Conservation (phyloP, 2,797 vertebrate genomes). For the Lycodopsis pacificus region DNA sequence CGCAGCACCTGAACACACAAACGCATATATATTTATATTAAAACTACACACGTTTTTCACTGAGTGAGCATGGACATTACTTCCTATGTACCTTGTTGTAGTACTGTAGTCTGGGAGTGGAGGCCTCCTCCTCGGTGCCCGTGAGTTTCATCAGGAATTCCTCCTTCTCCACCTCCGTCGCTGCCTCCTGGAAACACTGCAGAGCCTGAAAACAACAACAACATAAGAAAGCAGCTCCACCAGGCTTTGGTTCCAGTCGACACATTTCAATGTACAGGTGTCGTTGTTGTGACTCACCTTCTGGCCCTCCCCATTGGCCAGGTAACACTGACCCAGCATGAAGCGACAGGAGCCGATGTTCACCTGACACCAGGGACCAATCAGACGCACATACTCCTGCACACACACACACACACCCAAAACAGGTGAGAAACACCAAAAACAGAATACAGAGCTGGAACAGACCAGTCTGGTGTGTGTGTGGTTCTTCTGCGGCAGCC, state of each 20-base stretch:
- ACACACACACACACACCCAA: constrained; percentile 15
- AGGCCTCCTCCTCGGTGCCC: constrained; percentile 85
- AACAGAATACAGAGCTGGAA: too few species aligned
- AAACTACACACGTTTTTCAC: too few species aligned
- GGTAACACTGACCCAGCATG: constrained; percentile 93
- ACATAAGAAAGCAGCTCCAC: neutral
- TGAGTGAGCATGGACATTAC: too few species aligned
- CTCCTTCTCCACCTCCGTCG: constrained; percentile 92
- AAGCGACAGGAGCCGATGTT: constrained; percentile 95
- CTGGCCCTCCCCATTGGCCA: constrained; percentile 92
- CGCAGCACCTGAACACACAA: constrained; percentile 87
- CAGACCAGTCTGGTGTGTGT: too few species aligned
- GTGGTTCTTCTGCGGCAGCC: too few species aligned
- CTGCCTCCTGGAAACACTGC: constrained; percentile 93
- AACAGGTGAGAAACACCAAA: neutral
- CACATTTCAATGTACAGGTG: neutral
- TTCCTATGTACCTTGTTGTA: constrained; percentile 65
- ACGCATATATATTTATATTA: too few species aligned
- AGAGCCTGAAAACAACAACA: constrained; percentile 84
- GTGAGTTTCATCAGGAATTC: constrained; percentile 92
- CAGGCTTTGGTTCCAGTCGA: neutral
- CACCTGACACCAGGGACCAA: constrained; percentile 93
- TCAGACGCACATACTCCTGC: constrained; percentile 92
- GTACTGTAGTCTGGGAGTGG: constrained; percentile 88
- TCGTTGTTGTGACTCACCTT: constrained; percentile 83